Conservation (phyloP, 2,797 vertebrate genomes). For the Periophthalmus magnuspinnatus region DNA sequence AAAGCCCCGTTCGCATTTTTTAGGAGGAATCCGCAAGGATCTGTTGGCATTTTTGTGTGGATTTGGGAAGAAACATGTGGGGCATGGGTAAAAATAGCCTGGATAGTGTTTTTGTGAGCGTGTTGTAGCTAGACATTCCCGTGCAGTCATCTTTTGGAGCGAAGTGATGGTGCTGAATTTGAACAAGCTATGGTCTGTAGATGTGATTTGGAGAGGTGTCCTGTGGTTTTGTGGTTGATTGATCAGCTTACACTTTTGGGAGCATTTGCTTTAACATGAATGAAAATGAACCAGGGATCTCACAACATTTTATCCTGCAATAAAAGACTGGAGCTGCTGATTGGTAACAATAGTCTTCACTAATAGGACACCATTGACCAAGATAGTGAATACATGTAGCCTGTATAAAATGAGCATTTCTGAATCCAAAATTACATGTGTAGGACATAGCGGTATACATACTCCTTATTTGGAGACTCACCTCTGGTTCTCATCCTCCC, state of each 20-base stretch:
- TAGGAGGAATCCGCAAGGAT: not conserved
- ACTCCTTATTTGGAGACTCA: slow-evolving; percentile 32
- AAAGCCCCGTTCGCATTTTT: slow-evolving; percentile 17
- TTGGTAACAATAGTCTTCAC: slow-evolving; percentile 12
- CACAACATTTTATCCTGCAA: not conserved
- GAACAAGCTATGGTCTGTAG: not conserved
- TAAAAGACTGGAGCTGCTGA: slow-evolving; percentile 6
- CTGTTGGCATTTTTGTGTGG: slow-evolving; percentile 8
- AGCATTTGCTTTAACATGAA: not conserved
- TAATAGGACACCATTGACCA: slow-evolving; percentile 32
- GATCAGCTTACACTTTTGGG: not conserved
- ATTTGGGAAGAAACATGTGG: slow-evolving; percentile 24
- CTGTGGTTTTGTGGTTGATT: not conserved
- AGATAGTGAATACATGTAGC: slow-evolving; percentile 8
- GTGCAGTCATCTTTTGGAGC: slow-evolving; percentile 11
- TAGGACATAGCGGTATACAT: slow-evolving; percentile 26
- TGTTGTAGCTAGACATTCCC: slow-evolving; percentile 8
- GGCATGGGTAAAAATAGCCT: slow-evolving; percentile 4
- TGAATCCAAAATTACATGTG: slow-evolving; percentile 18
- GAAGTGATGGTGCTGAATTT: not conserved
- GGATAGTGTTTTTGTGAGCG: slow-evolving; percentile 24
- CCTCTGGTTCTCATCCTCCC: slow-evolving; percentile 40
- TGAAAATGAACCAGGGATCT: not conserved
- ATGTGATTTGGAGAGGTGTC: slow-evolving; percentile 1
- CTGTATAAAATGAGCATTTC: slow-evolving; percentile 37